phyloP scores from a whole-genome alignment of 2,888 invertebrate species.

The Xiphydria camelus region DNA sequence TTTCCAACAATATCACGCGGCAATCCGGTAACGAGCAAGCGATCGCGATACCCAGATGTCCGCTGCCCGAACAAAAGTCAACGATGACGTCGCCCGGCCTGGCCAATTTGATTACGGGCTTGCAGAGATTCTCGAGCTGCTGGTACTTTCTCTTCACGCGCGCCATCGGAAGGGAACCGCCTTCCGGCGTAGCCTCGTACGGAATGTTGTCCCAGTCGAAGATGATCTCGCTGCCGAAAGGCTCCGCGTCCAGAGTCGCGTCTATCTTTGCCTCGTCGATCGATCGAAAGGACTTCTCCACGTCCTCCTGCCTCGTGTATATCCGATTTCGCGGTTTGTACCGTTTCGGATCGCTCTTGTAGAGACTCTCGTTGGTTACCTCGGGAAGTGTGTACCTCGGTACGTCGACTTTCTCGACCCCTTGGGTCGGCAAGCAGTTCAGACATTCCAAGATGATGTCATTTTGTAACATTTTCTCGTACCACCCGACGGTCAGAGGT shows the following conservation, averaged over 20 bases:
- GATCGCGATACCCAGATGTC: slow-evolving; percentile 86
- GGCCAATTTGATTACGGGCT: slow-evolving; percentile 74
- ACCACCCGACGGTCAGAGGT: slow-evolving; percentile 71
- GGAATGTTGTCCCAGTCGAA: slow-evolving; percentile 77
- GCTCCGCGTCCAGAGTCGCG: slow-evolving; percentile 46
- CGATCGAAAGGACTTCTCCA: slow-evolving; percentile 66
- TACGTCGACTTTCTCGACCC: background rate
- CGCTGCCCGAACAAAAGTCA: slow-evolving; percentile 94
- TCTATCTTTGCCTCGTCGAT: slow-evolving; percentile 59
- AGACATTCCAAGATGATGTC: slow-evolving; percentile 42
- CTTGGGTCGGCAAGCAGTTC: slow-evolving; percentile 43
- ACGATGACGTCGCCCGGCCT: slow-evolving; percentile 73
- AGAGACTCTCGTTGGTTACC: slow-evolving; percentile 68
- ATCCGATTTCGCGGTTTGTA: slow-evolving; percentile 74
- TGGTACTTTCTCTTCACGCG: slow-evolving; percentile 79
- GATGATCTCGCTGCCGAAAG: slow-evolving; percentile 55
- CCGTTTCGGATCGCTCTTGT: slow-evolving; percentile 77
- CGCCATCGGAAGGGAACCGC: slow-evolving; percentile 76
- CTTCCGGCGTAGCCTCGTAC: slow-evolving; percentile 73
- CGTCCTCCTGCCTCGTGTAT: slow-evolving; percentile 77
- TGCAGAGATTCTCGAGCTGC: slow-evolving; percentile 82
- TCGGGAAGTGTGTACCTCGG: slow-evolving; percentile 55
- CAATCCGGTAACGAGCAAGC: slow-evolving; percentile 80
- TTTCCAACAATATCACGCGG: slow-evolving; percentile 82
- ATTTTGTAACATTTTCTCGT: slow-evolving; percentile 53